Evolutionary conservation across 2,888 invertebrate genomes (phyloP).

Genomic region (Cybosia mesomella): DNA sequence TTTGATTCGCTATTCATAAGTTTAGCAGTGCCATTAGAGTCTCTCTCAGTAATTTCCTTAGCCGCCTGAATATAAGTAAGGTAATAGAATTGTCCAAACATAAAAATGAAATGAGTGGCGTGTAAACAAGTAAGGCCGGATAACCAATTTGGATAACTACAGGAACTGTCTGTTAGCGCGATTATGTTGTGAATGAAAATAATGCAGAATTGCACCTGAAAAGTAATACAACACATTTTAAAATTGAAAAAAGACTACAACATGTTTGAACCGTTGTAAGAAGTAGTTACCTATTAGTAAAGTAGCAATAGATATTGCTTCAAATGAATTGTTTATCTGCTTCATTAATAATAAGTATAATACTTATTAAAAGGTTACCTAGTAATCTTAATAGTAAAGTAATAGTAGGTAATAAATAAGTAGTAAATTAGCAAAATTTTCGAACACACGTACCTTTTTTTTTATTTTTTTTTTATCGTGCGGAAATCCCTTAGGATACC

Average conservation of each 20-base stretch:
- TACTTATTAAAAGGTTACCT: too few relatives aligned
- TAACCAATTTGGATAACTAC: conserved; percentile 52
- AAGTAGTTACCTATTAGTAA: too few relatives aligned
- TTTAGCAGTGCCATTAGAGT: conserved; percentile 19
- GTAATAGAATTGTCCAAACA: conserved; percentile 56
- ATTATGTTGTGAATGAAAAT: conserved; percentile 49
- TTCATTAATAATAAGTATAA: too few relatives aligned
- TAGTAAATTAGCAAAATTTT: too few relatives aligned
- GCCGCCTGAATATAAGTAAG: conserved; percentile 38
- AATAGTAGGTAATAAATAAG: too few relatives aligned
- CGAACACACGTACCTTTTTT: too few relatives aligned
- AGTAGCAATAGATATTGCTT: too few relatives aligned
- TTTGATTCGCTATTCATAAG: conserved; percentile 22
- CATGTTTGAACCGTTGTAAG: background rate
- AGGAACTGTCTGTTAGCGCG: conserved; percentile 31
- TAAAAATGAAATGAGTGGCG: conserved; percentile 45
- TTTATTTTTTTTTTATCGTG: too few relatives aligned
- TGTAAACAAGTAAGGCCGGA: conserved; percentile 12
- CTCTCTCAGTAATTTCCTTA: background rate
- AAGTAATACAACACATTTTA: conserved; percentile 58
- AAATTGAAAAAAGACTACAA: background rate
- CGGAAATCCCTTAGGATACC: too few relatives aligned
- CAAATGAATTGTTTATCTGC: too few relatives aligned
- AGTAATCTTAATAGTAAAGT: too few relatives aligned
- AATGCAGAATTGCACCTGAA: conserved; percentile 50